Evolutionary conservation across 2,888 invertebrate genomes (phyloP).

Genomic region (Scaptomyza reducta): DNA sequence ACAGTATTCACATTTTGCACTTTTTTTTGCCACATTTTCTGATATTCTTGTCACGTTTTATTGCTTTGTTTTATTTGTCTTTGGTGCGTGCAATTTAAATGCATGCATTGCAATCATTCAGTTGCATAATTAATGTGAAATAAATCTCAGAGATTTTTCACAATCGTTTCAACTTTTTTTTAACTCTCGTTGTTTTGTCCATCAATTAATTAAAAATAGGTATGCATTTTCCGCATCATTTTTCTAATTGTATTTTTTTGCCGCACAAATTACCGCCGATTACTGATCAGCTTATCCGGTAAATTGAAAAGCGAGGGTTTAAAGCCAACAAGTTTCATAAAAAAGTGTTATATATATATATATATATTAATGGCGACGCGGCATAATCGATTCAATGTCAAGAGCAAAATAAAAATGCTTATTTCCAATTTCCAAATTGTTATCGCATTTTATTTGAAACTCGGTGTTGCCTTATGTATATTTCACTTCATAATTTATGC

Average conservation of each 20-base stretch:
- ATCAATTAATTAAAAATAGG: constrained; percentile 72
- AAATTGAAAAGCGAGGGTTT: constrained; percentile 32
- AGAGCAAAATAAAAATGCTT: constrained; percentile 2
- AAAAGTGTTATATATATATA: not conserved
- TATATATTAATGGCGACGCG: not conserved
- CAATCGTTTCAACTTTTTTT: constrained; percentile 57
- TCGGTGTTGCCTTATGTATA: not conserved
- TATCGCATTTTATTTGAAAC: constrained; percentile 7
- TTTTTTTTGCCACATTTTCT: constrained; percentile 34
- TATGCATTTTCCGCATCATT: constrained; percentile 49
- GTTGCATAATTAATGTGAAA: constrained; percentile 74
- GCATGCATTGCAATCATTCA: constrained; percentile 66
- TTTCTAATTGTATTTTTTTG: constrained; percentile 20
- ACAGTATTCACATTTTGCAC: no score
- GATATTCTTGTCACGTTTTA: constrained; percentile 10
- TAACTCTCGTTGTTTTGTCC: constrained; percentile 20
- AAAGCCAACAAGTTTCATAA: not conserved
- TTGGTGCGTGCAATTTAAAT: constrained; percentile 46
- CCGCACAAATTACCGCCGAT: constrained; percentile 36
- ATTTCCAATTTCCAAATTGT: constrained; percentile 5
- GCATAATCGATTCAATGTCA: constrained; percentile 8
- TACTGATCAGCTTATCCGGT: constrained; percentile 24
- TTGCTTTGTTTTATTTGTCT: constrained; percentile 13
- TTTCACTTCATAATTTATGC: not conserved
- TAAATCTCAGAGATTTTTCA: constrained; percentile 59